A percentile compares a stretch with the other conserved stretches of the same genome.
Evolutionary conservation across 2,113 vertebrate genomes (phyloP).

Genomic region (Holacanthus passer): DNA sequence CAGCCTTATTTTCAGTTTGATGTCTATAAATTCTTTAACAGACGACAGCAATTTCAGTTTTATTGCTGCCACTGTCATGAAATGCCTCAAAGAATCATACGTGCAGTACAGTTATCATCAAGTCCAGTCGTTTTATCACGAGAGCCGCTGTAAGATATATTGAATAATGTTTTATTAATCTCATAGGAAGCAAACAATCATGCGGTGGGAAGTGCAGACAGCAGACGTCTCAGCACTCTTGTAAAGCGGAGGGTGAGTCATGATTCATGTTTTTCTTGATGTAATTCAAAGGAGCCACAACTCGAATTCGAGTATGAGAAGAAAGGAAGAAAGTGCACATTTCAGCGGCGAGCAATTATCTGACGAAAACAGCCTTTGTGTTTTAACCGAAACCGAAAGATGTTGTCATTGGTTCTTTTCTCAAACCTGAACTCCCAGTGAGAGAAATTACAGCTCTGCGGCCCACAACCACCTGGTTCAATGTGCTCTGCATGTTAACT

Average conservation of each 20-base stretch:
- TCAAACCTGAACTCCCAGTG: conserved; percentile 48
- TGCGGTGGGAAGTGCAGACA: background rate
- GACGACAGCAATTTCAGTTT: background rate
- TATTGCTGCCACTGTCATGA: background rate
- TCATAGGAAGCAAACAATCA: conserved; percentile 9
- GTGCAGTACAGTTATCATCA: background rate
- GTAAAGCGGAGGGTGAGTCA: conserved; percentile 16
- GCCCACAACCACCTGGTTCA: conserved; percentile 65
- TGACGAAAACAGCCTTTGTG: conserved; percentile 3
- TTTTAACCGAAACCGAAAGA: conserved; percentile 7
- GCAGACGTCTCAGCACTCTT: background rate
- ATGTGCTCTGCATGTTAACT: conserved; percentile 71
- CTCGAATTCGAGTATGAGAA: background rate
- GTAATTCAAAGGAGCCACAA: conserved; percentile 13
- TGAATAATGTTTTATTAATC: conserved; percentile 16
- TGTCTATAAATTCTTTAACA: background rate
- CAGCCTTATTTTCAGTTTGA: background rate
- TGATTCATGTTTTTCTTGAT: conserved; percentile 5
- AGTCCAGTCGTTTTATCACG: background rate
- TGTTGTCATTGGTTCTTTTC: conserved; percentile 16
- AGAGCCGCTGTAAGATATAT: background rate
- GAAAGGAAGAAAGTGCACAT: background rate
- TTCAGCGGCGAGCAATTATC: background rate
- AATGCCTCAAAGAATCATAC: background rate
- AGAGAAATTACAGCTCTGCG: conserved; percentile 62